Conservation (phyloP, 2,888 invertebrate species). For the Drosophila merina region DNA sequence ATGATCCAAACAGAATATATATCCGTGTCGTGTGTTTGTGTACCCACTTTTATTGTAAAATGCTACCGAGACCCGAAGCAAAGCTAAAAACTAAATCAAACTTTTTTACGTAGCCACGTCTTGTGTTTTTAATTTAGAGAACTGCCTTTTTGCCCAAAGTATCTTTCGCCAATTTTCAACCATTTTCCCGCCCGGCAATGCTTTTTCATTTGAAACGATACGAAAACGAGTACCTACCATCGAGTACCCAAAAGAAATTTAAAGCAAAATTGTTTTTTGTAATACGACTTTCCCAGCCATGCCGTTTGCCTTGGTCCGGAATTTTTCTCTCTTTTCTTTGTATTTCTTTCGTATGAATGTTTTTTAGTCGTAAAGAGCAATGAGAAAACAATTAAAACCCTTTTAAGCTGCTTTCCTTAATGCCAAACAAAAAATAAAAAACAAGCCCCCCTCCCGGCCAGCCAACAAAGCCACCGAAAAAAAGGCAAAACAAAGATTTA, state of each 20-base stretch:
- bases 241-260: constrained; percentile 31
- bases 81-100: constrained; percentile 57
- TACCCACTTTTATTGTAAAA: constrained; percentile 47
- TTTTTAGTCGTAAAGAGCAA: constrained; percentile 40
- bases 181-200: constrained; percentile 28
- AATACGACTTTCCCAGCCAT: constrained; percentile 39
- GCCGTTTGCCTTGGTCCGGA: constrained; percentile 40
- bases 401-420: constrained; percentile 47
- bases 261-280: constrained; percentile 45
- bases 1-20: constrained; percentile 2
- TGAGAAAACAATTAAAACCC: constrained; percentile 43
- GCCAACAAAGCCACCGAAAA: constrained; percentile 9
- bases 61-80: constrained; percentile 25
- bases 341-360: constrained; percentile 41
- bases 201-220: constrained; percentile 39
- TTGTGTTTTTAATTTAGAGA: constrained; percentile 51
- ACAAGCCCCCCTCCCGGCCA: constrained; percentile 1
- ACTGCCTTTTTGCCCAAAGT: constrained; percentile 44
- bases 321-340: constrained; percentile 36
- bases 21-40: constrained; percentile 39
- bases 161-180: constrained; percentile 6
- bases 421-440: constrained; percentile 40
- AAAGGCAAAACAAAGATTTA: constrained; percentile 19
- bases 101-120: constrained; percentile 32
- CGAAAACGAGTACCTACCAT: constrained; percentile 5